Conservation (phyloP, 92 coral and sea anemone species). For the Chrysogorgia sp. region DNA sequence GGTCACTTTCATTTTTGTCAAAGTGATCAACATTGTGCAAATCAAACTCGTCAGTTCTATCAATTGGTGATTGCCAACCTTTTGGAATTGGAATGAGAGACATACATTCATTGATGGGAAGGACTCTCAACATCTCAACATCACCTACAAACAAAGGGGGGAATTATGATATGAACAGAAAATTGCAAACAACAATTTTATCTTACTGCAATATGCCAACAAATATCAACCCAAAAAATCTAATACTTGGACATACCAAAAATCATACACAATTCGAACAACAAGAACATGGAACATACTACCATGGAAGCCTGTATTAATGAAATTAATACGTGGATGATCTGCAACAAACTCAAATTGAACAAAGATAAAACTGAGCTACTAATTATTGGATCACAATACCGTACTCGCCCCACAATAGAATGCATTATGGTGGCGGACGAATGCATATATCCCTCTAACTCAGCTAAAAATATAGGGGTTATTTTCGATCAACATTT, state of each 20-base stretch:
- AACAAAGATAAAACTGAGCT: too few species aligned
- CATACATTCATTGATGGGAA: conserved; percentile 62
- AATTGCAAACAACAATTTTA: neutral
- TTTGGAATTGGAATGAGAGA: conserved; percentile 63
- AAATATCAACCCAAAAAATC: too few species aligned
- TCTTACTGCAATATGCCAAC: neutral
- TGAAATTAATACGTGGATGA: too few species aligned
- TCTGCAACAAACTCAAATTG: too few species aligned
- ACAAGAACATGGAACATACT: neutral
- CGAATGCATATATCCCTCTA: too few species aligned
- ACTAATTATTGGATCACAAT: too few species aligned
- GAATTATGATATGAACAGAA: neutral
- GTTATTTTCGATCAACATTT: too few species aligned
- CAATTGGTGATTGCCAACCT: conserved; percentile 32
- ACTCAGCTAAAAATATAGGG: too few species aligned
- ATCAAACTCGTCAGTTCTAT: conserved; percentile 74
- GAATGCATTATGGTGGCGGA: too few species aligned
- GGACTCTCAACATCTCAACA: conserved; percentile 58
- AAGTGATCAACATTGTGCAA: conserved; percentile 49
- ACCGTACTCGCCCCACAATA: too few species aligned
- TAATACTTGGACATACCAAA: too few species aligned
- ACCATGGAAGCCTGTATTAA: neutral
- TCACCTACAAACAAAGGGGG: conserved; percentile 49
- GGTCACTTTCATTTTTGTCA: conserved; percentile 55
- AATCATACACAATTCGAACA: too few species aligned